Conservation (phyloP, 2,113 vertebrate genomes). For the Camarhynchus parvulus region DNA sequence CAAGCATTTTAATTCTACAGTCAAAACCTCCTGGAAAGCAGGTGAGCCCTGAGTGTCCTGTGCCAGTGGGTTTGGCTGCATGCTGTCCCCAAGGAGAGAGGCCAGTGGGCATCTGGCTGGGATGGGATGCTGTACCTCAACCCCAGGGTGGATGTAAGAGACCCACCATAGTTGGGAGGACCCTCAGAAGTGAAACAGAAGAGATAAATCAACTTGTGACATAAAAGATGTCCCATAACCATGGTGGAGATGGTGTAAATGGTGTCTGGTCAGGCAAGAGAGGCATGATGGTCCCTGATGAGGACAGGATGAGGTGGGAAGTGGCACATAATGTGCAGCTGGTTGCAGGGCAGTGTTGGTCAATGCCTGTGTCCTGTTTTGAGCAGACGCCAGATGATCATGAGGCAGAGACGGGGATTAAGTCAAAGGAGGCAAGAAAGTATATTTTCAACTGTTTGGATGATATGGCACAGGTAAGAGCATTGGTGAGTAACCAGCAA, state of each 20-base stretch:
- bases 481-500: not conserved
- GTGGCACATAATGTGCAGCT: not conserved
- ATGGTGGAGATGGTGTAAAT: accelerated
- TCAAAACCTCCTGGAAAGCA: not conserved
- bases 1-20: not conserved
- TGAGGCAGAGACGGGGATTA: slow-evolving; percentile 94
- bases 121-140: not conserved
- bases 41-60: not conserved
- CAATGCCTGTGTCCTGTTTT: slow-evolving; percentile 55
- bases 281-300: not conserved
- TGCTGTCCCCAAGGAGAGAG: not conserved
- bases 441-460: slow-evolving; percentile 99
- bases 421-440: slow-evolving; percentile 96
- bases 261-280: not conserved
- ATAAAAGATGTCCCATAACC: not conserved
- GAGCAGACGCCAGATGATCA: slow-evolving; percentile 92
- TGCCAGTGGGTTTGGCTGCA: not conserved
- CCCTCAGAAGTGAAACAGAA: not conserved
- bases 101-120: not conserved
- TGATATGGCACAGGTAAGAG: slow-evolving; percentile 95
- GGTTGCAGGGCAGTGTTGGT: not conserved
- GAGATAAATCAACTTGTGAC: not conserved
- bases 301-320: not conserved
- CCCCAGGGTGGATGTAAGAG: accelerated
- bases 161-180: not conserved